phyloP scores from a whole-genome alignment of 1,140 invertebrate species.

The Heterodera carotae region DNA sequence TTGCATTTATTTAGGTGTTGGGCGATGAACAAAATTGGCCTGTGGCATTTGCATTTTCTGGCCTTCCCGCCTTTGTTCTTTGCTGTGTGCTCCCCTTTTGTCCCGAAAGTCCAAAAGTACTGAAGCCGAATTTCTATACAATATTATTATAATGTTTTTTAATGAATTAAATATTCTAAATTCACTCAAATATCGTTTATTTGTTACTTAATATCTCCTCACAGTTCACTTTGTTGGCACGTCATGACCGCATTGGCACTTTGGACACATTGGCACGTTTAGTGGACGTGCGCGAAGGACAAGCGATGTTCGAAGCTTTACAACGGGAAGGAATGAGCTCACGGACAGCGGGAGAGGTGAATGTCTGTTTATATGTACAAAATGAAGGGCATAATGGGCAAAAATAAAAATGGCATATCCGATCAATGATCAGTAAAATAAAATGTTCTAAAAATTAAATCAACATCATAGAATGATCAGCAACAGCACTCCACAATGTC shows the following conservation, averaged over 20 bases:
- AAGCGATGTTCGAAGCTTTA: constrained; percentile 44
- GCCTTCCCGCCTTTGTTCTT: constrained; percentile 61
- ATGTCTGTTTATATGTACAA: no score
- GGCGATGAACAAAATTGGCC: constrained; percentile 51
- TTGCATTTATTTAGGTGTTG: constrained; percentile 45
- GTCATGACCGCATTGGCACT: constrained; percentile 43
- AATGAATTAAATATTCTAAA: no score
- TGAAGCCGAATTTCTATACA: no score
- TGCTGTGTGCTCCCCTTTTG: constrained; percentile 66
- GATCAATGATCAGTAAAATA: neutral
- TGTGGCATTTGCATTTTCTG: constrained; percentile 60
- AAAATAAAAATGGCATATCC: neutral
- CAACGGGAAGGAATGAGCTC: constrained; percentile 7
- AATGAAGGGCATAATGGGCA: neutral
- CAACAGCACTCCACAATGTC: neutral
- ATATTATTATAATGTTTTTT: no score
- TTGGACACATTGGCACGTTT: constrained; percentile 39
- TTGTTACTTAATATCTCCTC: neutral
- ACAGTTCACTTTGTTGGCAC: constrained; percentile 14
- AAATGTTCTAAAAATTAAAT: no score
- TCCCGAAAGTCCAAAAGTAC: constrained; percentile 68
- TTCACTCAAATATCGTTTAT: neutral
- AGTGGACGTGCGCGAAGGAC: constrained; percentile 46
- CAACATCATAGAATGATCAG: neutral
- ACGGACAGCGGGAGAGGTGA: neutral